These are phyloP conservation scores for Haliclystus octoradiatus DNA, from an alignment of 30 jellyfish, hydroid and myxozoan species.

Conservation along the genomic window DNA sequence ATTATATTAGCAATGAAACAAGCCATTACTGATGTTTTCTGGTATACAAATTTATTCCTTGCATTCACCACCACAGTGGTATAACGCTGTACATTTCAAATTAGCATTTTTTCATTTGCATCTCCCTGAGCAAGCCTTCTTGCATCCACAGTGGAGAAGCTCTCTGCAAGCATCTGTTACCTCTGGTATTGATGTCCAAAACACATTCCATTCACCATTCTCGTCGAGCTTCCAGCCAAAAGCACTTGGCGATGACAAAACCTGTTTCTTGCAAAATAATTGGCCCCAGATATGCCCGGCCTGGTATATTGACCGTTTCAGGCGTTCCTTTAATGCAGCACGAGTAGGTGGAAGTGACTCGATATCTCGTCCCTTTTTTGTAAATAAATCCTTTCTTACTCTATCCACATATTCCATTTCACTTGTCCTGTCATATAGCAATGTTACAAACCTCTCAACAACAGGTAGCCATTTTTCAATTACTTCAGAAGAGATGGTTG, in stretches of 20 bases:
- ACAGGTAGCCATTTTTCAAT: too few relatives aligned
- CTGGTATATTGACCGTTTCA: constrained; percentile 7
- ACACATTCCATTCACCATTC: background rate
- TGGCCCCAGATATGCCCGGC: constrained; percentile 33
- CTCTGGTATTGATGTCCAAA: constrained; percentile 28
- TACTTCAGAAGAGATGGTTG: too few relatives aligned
- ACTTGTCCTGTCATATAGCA: constrained; percentile 31
- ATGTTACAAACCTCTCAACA: constrained; percentile 14
- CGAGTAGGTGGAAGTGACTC: constrained; percentile 37
- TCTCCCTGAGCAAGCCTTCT: constrained; percentile 6
- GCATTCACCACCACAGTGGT: background rate
- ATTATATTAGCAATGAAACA: too few relatives aligned
- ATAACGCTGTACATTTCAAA: background rate
- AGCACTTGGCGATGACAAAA: constrained; percentile 15
- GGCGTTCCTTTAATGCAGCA: constrained; percentile 25
- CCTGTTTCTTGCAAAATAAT: constrained; percentile 1
- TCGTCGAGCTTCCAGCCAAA: constrained; percentile 18
- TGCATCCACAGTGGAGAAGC: constrained; percentile 39
- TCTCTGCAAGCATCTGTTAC: constrained; percentile 17
- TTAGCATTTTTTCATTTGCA: constrained; percentile 25
- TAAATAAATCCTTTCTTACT: constrained; percentile 16
- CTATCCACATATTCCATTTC: constrained; percentile 10
- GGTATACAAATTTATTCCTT: too few relatives aligned
- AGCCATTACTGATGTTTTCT: too few relatives aligned
- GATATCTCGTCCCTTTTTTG: constrained; percentile 18